Evolutionary conservation across 2,888 invertebrate genomes (phyloP), one percentile per base, ranked within the genome.

Genomic region (Callyntrura sp.): DNA sequence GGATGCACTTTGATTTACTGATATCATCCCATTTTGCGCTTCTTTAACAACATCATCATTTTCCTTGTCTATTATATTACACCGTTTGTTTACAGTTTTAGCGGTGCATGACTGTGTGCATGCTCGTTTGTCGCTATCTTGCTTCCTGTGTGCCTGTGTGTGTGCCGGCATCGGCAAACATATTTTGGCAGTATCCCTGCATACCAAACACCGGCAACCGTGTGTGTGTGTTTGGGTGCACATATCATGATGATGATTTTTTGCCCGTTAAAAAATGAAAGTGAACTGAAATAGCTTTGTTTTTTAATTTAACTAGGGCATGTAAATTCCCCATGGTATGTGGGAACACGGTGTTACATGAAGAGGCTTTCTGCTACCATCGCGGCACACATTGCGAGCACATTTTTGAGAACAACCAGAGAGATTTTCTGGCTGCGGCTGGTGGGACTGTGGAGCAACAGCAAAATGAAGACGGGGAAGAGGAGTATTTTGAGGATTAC

Each of bases 321-420:
- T 98, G 98, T 94, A 96, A 96, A 93, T 96, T 96, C 93, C 96
- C 96, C 0, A 96, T 96, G 11, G 95, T 97, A 93, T 98, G 98
- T 94, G 97, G 97, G 0, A 96, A 96, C 68, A 96, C 97, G 94
- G 96, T 97, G 57, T 96, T 98, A 83, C 96, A 96, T 90, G 98
- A 98, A 94, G 97, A 97, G 6, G 97, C 98, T 1, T 97, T 97
- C 94, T 98, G 98, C 94, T 98, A 97, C 94, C 96, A 97, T 60
- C 97, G 97, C 92, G 97, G 97, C 82, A 97, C 97, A 85, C 96
- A 96, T 94, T 98, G 98, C 94, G 97, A 98, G 82, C 91, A 88
- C 76, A 91, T 93, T 91, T 93, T 92, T 78, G 91, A 91, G 83
- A 91, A 91, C 85, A 92, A 91, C 76, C 78, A 90, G 60, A 79